Evolutionary conservation across 2,113 vertebrate genomes (phyloP), one percentile per base, ranked within the genome.

Genomic region (Fregetta grallaria): DNA sequence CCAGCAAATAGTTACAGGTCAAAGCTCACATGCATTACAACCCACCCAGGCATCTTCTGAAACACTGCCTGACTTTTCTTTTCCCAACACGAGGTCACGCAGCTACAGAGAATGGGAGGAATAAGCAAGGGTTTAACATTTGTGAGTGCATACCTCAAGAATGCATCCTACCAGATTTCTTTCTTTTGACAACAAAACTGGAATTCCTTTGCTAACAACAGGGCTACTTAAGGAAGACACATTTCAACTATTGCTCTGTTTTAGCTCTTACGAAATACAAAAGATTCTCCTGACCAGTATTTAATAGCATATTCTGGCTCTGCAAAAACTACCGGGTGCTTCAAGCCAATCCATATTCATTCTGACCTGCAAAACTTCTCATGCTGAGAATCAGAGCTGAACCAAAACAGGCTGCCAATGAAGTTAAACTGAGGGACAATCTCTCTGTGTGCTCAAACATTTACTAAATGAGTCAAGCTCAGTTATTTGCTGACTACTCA

Each of bases 401-500:
- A 49, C 30, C 1, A 8, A 49, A 85, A 68, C 15, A 49, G n/a
- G 62, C 7, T 86, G 81, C 42, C 71, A 79, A 32, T 10, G 12
- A 66, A 88, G 63, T 70, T 58, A 88, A 93, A 74, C 59, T 90
- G 78, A 96, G 75, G 62, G 63, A 71, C n/a, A 88, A 88, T 73
- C 86, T 93, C 91, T 85, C 86, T 94, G 79, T 93, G 80, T 66
- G 62, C 71, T 97, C 91, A 94, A 95, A 97, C 80, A 92, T 40
- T 90, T 71, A 82, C 27, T 0, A 70, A 94, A 53, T 86, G 59
- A 94, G 50, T 92, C 87, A 96, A 88, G 74, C 63, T 55, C 50
- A n/a, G 75, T n/a, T 90, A 71, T 96, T 93, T 96, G 96, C 94
- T 95, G 94, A 92, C 81, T 90, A 61, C 81, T 91, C 63, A 74